Percentiles rank a stretch among this genome's conserved stretches.
phyloP scores from a whole-genome alignment of 2,888 invertebrate species.

The Lissocephala sabroskyi region DNA sequence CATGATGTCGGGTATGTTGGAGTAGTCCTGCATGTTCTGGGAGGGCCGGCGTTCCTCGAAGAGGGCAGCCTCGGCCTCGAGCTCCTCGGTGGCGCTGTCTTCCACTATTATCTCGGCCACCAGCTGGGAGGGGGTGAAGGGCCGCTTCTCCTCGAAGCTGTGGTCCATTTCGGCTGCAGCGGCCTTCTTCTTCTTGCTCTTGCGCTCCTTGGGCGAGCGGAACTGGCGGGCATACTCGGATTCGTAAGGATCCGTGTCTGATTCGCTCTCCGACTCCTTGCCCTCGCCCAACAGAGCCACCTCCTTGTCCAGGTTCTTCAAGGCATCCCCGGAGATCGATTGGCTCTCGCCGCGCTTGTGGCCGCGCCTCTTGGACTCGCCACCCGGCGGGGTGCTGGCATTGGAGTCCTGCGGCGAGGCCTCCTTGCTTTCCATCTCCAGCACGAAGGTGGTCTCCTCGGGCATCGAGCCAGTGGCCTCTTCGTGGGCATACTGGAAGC shows the following conservation, averaged over 20 bases:
- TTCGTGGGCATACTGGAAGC: slow-evolving; percentile 54
- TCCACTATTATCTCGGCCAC: slow-evolving; percentile 71
- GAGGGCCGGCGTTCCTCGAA: slow-evolving; percentile 63
- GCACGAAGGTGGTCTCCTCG: slow-evolving; percentile 57
- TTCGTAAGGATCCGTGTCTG: slow-evolving; percentile 73
- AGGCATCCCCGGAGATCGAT: slow-evolving; percentile 55
- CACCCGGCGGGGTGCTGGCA: slow-evolving; percentile 46
- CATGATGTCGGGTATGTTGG: slow-evolving; percentile 70
- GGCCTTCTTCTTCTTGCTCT: slow-evolving; percentile 67
- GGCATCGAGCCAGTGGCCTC: slow-evolving; percentile 48
- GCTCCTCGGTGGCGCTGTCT: slow-evolving; percentile 69
- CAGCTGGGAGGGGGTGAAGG: slow-evolving; percentile 70
- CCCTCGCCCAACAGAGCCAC: slow-evolving; percentile 53
- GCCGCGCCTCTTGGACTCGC: slow-evolving; percentile 71
- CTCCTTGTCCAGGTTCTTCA: slow-evolving; percentile 62
- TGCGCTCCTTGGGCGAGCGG: slow-evolving; percentile 67
- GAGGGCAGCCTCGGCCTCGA: slow-evolving; percentile 66
- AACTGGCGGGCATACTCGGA: slow-evolving; percentile 73
- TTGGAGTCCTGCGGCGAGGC: slow-evolving; percentile 55
- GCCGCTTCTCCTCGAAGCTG: slow-evolving; percentile 67
- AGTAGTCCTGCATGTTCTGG: slow-evolving; percentile 71
- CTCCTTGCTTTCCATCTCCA: slow-evolving; percentile 59
- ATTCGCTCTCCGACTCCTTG: slow-evolving; percentile 73
- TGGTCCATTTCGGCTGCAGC: slow-evolving; percentile 70
- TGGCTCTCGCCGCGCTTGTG: slow-evolving; percentile 76